A percentile compares a stretch with the other conserved stretches of the same genome.
Conservation (phyloP, 2,797 vertebrate species). For the Octomys mimax region DNA sequence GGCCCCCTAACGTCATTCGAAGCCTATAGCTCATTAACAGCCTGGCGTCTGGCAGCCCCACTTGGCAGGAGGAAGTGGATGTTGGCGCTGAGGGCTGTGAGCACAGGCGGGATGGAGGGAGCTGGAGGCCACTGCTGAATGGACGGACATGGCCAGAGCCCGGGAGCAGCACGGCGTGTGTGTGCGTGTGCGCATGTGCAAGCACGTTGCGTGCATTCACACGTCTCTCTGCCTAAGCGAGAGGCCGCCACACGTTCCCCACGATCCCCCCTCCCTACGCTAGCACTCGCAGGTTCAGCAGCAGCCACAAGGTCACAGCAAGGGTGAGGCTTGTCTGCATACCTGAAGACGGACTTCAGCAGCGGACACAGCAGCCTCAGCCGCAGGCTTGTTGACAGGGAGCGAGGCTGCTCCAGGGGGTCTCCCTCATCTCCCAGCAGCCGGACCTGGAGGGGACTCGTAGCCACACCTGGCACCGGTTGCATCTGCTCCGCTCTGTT, state of each 20-base stretch:
- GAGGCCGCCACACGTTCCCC: slow-evolving; percentile 35
- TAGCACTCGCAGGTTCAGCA: background rate
- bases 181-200: background rate
- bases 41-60: slow-evolving; percentile 83
- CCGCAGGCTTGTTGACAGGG: background rate
- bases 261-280: background rate
- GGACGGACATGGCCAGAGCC: accelerated
- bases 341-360: background rate
- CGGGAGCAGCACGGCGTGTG: accelerated
- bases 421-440: background rate
- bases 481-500: accelerated
- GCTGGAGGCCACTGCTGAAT: background rate
- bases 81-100: slow-evolving; percentile 59
- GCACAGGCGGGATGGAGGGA: background rate
- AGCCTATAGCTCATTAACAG: slow-evolving; percentile 84
- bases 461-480: accelerated
- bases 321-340: background rate
- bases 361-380: background rate
- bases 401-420: accelerated
- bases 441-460: background rate
- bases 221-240: background rate
- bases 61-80: slow-evolving; percentile 76
- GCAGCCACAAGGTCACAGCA: background rate
- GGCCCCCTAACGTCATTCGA: slow-evolving; percentile 83
- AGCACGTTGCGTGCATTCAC: background rate